phyloP scores from a whole-genome alignment of 2,113 vertebrate species.

The Colistium nudipinnis region DNA sequence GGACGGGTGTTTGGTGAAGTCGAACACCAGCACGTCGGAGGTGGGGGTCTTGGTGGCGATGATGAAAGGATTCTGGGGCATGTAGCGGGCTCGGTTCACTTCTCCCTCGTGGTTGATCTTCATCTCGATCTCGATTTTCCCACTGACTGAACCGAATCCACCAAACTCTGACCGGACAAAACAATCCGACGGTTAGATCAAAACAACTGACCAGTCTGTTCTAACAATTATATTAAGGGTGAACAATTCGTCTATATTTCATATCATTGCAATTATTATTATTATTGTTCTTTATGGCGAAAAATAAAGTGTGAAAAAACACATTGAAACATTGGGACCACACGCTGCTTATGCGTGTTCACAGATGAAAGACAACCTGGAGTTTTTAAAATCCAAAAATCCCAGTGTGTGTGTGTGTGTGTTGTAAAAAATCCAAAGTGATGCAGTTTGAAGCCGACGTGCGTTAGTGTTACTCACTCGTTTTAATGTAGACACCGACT shows the following conservation, averaged over 20 bases:
- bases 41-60: conserved; percentile 96
- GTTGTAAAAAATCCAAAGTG: no score
- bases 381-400: no score
- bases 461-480: neutral
- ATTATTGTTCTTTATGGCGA: no score
- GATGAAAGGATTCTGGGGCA: conserved; percentile 93
- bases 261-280: no score
- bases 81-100: conserved; percentile 93
- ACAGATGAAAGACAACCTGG: no score
- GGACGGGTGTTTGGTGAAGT: conserved; percentile 92
- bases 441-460: neutral
- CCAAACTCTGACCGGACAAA: conserved; percentile 85
- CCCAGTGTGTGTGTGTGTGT: no score
- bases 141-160: conserved; percentile 93
- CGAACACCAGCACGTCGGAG: conserved; percentile 93
- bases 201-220: neutral
- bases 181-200: neutral
- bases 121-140: conserved; percentile 93
- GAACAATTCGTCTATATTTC: no score
- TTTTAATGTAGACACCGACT: neutral
- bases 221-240: no score
- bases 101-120: conserved; percentile 97
- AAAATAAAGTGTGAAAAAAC: no score
- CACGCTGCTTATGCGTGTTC: no score
- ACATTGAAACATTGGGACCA: no score